Conservation (phyloP, 2,113 vertebrate species). For the Xenopus borealis region DNA sequence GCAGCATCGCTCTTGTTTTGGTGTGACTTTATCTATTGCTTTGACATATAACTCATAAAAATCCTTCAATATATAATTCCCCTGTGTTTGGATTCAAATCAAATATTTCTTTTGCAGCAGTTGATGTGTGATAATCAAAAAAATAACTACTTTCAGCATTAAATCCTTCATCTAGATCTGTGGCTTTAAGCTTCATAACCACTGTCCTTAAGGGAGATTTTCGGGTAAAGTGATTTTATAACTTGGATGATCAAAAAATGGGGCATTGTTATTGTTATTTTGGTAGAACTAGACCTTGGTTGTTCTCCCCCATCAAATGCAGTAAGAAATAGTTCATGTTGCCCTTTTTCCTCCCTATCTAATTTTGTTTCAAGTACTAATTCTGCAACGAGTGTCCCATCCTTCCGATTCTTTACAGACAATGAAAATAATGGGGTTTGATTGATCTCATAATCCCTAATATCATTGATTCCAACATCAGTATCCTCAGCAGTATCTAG, state of each 20-base stretch:
- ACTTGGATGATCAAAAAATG: slow-evolving; percentile 55
- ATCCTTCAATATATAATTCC: slow-evolving; percentile 64
- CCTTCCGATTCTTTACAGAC: slow-evolving; percentile 67
- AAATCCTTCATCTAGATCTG: slow-evolving; percentile 70
- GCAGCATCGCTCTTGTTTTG: slow-evolving; percentile 67
- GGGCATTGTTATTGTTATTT: slow-evolving; percentile 64
- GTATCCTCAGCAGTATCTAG: slow-evolving; percentile 70
- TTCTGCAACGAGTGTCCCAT: slow-evolving; percentile 70
- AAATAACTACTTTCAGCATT: slow-evolving; percentile 71
- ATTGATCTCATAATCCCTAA: slow-evolving; percentile 65
- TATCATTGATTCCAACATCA: slow-evolving; percentile 68
- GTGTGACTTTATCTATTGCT: slow-evolving; percentile 68
- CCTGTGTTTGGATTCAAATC: slow-evolving; percentile 66
- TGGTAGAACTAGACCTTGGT: slow-evolving; percentile 59
- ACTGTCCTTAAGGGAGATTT: slow-evolving; percentile 54
- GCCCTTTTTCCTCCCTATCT: slow-evolving; percentile 67
- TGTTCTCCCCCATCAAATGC: slow-evolving; percentile 70
- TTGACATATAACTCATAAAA: slow-evolving; percentile 71
- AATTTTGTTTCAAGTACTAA: slow-evolving; percentile 69
- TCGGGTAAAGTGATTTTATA: slow-evolving; percentile 58
- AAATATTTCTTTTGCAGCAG: slow-evolving; percentile 60
- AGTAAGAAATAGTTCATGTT: slow-evolving; percentile 66
- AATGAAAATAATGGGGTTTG: slow-evolving; percentile 65
- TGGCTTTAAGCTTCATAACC: slow-evolving; percentile 67
- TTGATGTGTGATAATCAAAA: slow-evolving; percentile 71